Base-by-base conservation (phyloP, 2,113 vertebrate species). In the Seriola aureovittata region DNA sequence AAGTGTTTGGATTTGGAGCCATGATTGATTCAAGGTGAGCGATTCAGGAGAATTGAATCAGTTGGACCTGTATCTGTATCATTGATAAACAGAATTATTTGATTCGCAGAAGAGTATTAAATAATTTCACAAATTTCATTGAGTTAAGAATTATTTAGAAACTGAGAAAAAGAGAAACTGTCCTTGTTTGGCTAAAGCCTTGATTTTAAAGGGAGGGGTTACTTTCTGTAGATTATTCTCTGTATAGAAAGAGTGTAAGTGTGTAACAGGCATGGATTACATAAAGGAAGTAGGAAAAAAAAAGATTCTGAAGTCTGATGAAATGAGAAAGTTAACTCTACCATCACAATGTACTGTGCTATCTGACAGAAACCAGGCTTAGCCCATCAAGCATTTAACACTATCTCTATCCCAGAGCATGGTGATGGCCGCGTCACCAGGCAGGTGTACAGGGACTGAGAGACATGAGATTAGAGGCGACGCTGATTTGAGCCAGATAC, bases 311-410 rank as follows among this genome's bases (percentile, higher is more conserved):
- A 68, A 80, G 63, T 63, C 50, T 54, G 65, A 71, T 46, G 14
- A 71, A 75, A 78, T 64, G 1, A 77, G 68, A 73, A 14, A 46
- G 44, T 71, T 7, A 40, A 32, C 66, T 68, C 32, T 29, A 48
- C 34, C 60, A 40, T 4, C 11, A 32, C 52, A 58, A 79, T 48
- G 40, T 66, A 32, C 16, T 12, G 21, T 34, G 23, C 25, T 72
- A 68, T 85, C 86, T 54, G 66, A 40, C 65, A 63, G 54, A 63
- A 58, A 58, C 32, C 23, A 50, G 60, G 40, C 64, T 75, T 44
- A 36, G 77, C 48, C 16, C 65, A 67, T 60, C 80, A 71, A 32
- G 54, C 38, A 44, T 75, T 68, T 36, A 57, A 73, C 80, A 70
- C 68, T 42, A 48, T 48, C 58, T 77, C 52, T 29, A 48, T 52